These are phyloP conservation scores for Poecilia gillii DNA, from an alignment of 2,797 vertebrate species.

Conservation along the genomic window DNA sequence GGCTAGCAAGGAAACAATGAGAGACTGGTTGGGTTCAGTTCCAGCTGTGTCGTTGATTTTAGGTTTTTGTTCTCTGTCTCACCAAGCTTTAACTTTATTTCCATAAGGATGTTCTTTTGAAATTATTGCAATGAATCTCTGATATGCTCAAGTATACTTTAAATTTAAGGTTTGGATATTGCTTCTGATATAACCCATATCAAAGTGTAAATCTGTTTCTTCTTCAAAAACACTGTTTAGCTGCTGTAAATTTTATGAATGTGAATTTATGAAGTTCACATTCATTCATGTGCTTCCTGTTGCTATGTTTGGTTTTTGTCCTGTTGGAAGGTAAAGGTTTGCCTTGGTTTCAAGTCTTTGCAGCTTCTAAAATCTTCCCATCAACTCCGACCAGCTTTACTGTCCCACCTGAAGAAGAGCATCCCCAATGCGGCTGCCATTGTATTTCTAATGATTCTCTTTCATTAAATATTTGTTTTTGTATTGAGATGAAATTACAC, in stretches of 20 bases:
- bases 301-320: background rate
- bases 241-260: background rate
- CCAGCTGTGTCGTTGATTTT: slow-evolving; percentile 43
- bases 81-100: slow-evolving; percentile 5
- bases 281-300: no score
- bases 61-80: slow-evolving; percentile 13
- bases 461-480: background rate
- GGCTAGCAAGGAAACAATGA: slow-evolving; percentile 7
- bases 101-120: background rate
- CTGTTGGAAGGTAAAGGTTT: background rate
- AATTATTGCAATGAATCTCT: background rate
- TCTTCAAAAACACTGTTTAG: background rate
- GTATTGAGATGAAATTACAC: background rate
- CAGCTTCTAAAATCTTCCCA: background rate
- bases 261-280: background rate
- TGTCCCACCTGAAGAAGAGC: background rate
- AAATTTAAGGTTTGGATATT: background rate
- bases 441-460: background rate
- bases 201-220: background rate
- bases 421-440: background rate
- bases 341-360: background rate
- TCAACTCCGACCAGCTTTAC: background rate
- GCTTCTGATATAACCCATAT: background rate
- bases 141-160: background rate
- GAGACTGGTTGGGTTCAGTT: slow-evolving; percentile 25